phyloP scores from a whole-genome alignment of 2,888 invertebrate genomes.

The Dioctria rufipes region DNA sequence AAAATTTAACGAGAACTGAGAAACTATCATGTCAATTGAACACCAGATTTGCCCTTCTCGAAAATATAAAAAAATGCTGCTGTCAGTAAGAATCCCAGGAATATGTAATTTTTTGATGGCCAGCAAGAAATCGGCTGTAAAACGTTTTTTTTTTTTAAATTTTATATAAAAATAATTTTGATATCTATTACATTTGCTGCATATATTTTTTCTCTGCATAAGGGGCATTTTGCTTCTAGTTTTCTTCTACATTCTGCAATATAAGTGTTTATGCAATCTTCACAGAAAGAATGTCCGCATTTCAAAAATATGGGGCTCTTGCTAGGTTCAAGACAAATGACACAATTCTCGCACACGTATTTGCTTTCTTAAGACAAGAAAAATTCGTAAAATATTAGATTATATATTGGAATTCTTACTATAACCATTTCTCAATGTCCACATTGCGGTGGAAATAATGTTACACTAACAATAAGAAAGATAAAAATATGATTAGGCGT shows the following conservation, averaged over 20 bases:
- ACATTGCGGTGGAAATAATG: neutral
- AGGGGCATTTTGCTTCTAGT: slow-evolving; percentile 68
- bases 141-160: neutral
- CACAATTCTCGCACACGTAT: slow-evolving; percentile 64
- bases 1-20: neutral
- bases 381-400: neutral
- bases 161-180: neutral
- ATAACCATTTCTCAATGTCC: neutral
- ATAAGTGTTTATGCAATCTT: slow-evolving; percentile 67
- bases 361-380: slow-evolving; percentile 38
- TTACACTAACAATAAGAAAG: no score
- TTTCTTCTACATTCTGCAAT: slow-evolving; percentile 67
- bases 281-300: slow-evolving; percentile 71
- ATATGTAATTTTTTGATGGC: slow-evolving; percentile 4
- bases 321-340: slow-evolving; percentile 69
- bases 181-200: slow-evolving; percentile 59
- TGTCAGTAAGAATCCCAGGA: slow-evolving; percentile 42
- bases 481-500: no score
- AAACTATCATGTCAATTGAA: neutral
- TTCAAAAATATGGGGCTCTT: slow-evolving; percentile 66
- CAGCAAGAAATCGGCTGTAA: neutral
- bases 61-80: slow-evolving; percentile 48
- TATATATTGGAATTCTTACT: neutral
- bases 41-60: slow-evolving; percentile 47
- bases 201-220: slow-evolving; percentile 67